phyloP scores from a whole-genome alignment of 2,888 invertebrate species.

The Fragum whitleyi region DNA sequence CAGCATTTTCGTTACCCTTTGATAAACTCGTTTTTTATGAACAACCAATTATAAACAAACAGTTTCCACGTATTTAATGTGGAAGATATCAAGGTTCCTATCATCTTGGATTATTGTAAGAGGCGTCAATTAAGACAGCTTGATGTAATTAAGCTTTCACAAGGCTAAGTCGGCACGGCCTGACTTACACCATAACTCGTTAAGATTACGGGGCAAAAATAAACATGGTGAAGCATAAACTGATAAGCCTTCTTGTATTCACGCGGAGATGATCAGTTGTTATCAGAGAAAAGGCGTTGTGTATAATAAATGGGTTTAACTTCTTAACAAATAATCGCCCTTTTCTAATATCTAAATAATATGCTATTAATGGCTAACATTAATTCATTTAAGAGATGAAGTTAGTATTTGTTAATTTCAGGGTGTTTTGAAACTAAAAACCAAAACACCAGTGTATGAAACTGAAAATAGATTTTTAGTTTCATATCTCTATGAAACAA shows the following conservation, averaged over 20 bases:
- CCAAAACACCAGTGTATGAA: too few relatives aligned
- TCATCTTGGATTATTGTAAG: conserved; percentile 1
- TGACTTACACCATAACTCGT: not conserved
- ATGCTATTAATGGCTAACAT: too few relatives aligned
- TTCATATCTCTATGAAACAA: too few relatives aligned
- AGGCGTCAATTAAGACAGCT: not conserved
- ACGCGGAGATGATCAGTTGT: not conserved
- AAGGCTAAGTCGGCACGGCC: not conserved
- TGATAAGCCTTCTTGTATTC: not conserved
- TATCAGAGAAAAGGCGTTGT: not conserved
- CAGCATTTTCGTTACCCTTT: not conserved
- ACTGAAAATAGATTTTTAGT: too few relatives aligned
- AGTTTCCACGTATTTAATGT: not conserved
- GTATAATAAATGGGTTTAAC: not conserved
- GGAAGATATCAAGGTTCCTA: not conserved
- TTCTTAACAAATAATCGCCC: too few relatives aligned
- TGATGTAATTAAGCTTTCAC: not conserved
- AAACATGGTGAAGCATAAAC: not conserved
- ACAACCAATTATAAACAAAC: not conserved
- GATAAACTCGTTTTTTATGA: not conserved
- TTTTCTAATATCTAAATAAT: too few relatives aligned
- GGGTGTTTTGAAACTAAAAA: too few relatives aligned
- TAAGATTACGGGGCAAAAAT: conserved; percentile 4
- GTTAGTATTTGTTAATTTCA: too few relatives aligned
- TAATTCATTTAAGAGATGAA: too few relatives aligned